Percentiles rank a stretch among this genome's conserved stretches.
phyloP scores from a whole-genome alignment of 2,888 invertebrate genomes.

The Leptinotarsa haldemani region DNA sequence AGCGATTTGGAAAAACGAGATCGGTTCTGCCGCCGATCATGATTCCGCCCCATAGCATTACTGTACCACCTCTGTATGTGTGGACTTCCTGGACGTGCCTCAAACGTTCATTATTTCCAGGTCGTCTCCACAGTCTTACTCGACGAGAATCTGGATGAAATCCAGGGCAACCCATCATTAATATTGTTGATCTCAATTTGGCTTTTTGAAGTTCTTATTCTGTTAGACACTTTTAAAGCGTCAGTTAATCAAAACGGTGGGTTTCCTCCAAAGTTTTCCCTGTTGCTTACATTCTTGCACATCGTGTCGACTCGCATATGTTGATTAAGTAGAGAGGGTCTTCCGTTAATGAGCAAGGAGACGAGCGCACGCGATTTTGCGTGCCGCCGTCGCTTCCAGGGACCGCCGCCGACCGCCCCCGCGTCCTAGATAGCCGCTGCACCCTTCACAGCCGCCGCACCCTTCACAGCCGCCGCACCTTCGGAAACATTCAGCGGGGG shows the following conservation, averaged over 20 bases:
- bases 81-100: too few species aligned
- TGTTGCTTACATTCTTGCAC: neutral
- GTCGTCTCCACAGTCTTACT: too few species aligned
- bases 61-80: too few species aligned
- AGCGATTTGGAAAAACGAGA: too few species aligned
- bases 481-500: constrained; percentile 27
- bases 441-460: constrained; percentile 34
- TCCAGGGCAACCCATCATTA: too few species aligned
- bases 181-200: too few species aligned
- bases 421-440: constrained; percentile 26
- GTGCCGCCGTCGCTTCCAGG: constrained; percentile 27
- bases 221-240: neutral
- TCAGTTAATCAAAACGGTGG: neutral
- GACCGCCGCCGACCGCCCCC: constrained; percentile 15
- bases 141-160: too few species aligned
- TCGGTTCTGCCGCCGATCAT: too few species aligned
- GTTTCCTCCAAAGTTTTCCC: neutral
- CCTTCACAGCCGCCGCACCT: constrained; percentile 36
- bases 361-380: constrained; percentile 33
- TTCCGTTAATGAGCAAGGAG: constrained; percentile 30
- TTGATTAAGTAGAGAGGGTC: constrained; percentile 27
- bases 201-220: too few species aligned
- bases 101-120: too few species aligned
- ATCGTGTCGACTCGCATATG: neutral
- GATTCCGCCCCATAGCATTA: too few species aligned